Base-by-base conservation (phyloP, 2,888 invertebrate genomes). In the Drosophila robusta region DNA sequence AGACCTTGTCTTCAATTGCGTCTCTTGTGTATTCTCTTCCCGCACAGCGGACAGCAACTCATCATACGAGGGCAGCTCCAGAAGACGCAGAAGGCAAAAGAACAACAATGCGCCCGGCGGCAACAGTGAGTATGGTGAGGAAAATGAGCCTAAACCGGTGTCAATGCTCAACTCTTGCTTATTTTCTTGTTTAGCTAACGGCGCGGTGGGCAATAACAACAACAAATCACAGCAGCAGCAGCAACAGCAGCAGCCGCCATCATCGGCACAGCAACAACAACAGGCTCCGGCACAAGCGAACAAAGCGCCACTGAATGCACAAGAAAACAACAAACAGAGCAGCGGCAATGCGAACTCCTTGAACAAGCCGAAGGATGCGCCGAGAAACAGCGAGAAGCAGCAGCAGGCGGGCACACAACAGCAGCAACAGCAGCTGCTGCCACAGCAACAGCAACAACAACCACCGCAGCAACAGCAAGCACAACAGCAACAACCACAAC, bases 81-180 rank as follows among this genome's bases (percentile, higher is more conserved):
- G 92, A 77, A 87, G 92, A 84, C 92, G 92, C 75, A 87, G 92
- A 84, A 85, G 90, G 80, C 92, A 92, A 76, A 92, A 91, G 89
- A 92, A 89, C 84, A 87, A 90, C 77, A 87, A 87, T 60, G 90
- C 83, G 68, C 90, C 91, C 66, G 91, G 89, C 82, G 91, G 89
- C 82, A 90, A 91, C 78, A 92, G 92, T 92, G 89, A 91, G 91
- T 91, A 90, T 89, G 89, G 45, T 60, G 65, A 56, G 55, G 16
- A 8, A 12, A 11, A 18, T n/a, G 34, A 12, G 12, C 12, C 1
- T 0, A 2, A 26, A 32, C 39, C n/a, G 12, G 4, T n/a, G 16
- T 42, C 42, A 41, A 44, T 32, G 12, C 32, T 61, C 32, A 65
- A 45, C 45, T 18, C 6, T 42, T 0, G 16, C 3, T 6, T 44